A percentile compares a stretch with the other conserved stretches of the same genome.
phyloP scores from a whole-genome alignment of 2,888 invertebrate species.

The Hypomecis punctinalis region DNA sequence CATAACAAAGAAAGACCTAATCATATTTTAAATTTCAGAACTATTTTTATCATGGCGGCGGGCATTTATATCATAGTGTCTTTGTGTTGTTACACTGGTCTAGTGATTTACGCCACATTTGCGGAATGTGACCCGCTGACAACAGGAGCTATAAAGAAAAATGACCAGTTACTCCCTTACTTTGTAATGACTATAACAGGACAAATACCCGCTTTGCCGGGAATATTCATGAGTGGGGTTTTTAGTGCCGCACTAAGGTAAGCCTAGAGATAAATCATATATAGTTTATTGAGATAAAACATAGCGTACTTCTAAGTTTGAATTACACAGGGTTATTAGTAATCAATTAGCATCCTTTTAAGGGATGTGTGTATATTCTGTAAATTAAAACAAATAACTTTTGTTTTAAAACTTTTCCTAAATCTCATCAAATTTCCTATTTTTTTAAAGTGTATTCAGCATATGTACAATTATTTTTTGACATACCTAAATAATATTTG shows the following conservation, averaged over 20 bases:
- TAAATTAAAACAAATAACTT: no score
- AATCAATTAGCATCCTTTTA: no score
- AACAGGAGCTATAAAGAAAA: slow-evolving; percentile 88
- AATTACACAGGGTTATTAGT: no score
- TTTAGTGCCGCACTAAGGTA: slow-evolving; percentile 95
- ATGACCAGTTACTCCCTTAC: slow-evolving; percentile 91
- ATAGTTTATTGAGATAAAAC: no score
- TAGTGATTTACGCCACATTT: slow-evolving; percentile 94
- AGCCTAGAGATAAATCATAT: not conserved
- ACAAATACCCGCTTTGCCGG: slow-evolving; percentile 91
- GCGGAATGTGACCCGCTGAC: slow-evolving; percentile 94
- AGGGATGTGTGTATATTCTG: no score
- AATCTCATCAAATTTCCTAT: no score
- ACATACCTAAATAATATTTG: no score
- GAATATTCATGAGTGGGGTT: slow-evolving; percentile 93
- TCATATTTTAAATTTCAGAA: slow-evolving; percentile 80
- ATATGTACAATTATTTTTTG: no score
- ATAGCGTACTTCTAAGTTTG: no score
- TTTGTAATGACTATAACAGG: slow-evolving; percentile 93
- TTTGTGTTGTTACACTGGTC: slow-evolving; percentile 93
- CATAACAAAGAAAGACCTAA: not conserved
- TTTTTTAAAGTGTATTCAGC: no score
- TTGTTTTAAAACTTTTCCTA: no score
- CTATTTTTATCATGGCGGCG: slow-evolving; percentile 90
- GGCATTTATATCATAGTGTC: slow-evolving; percentile 91